Conservation (phyloP, 2,797 vertebrate species). For the Hyperoplus lanceolatus region DNA sequence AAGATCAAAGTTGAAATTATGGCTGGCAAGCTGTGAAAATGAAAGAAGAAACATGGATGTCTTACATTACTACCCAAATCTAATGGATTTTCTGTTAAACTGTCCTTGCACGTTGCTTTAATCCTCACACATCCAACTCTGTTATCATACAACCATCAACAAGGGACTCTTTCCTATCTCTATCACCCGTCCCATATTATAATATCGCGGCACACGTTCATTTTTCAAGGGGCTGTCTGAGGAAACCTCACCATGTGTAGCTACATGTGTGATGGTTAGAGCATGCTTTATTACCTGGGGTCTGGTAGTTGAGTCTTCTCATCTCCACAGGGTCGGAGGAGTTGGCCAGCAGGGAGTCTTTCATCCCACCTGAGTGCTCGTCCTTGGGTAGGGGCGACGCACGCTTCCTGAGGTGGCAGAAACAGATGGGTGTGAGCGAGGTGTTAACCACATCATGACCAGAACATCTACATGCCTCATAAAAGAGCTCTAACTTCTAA, state of each 20-base stretch:
- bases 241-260: background rate
- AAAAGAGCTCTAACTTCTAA: constrained; percentile 12
- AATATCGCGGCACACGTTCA: background rate
- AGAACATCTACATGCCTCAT: background rate
- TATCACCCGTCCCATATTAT: background rate
- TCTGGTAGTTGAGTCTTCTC: constrained; percentile 96
- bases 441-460: constrained; percentile 17
- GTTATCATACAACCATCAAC: background rate
- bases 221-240: background rate
- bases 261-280: background rate
- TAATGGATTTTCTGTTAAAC: too few species aligned
- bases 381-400: constrained; percentile 94
- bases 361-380: constrained; percentile 92
- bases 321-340: constrained; percentile 96
- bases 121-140: background rate
- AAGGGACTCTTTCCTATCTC: background rate
- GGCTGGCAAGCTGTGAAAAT: background rate
- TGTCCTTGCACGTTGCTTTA: background rate
- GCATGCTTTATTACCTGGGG: constrained; percentile 88
- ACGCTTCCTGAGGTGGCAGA: constrained; percentile 87
- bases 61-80: background rate
- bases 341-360: constrained; percentile 93
- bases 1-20: background rate
- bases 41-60: background rate
- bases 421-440: constrained; percentile 16